Evolutionary conservation across 2,888 invertebrate genomes (phyloP).

Genomic region (Andrena marginata): DNA sequence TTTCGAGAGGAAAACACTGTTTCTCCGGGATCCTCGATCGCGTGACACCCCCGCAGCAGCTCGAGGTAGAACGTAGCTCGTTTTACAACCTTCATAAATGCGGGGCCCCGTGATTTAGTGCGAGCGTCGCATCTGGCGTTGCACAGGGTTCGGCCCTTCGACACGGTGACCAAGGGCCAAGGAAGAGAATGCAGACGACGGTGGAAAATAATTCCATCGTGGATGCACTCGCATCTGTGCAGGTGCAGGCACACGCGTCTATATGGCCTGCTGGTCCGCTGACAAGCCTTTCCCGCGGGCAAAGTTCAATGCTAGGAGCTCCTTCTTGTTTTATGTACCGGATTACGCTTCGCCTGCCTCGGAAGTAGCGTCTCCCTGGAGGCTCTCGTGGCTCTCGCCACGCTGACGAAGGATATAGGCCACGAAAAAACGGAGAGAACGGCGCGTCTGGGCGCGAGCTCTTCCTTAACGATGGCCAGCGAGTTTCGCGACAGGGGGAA

Average conservation of each 20-base stretch:
- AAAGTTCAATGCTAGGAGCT: conserved; percentile 72
- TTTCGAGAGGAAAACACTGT: background rate
- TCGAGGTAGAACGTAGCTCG: conserved; percentile 19
- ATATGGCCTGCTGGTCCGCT: conserved; percentile 50
- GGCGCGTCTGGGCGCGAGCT: conserved; percentile 32
- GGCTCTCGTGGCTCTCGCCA: conserved; percentile 37
- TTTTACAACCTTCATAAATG: conserved; percentile 74
- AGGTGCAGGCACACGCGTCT: conserved; percentile 43
- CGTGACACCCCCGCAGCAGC: conserved; percentile 26
- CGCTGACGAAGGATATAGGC: conserved; percentile 25
- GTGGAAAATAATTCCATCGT: conserved; percentile 12
- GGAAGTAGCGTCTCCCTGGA: conserved; percentile 64
- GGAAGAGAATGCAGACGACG: background rate
- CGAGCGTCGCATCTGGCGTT: conserved; percentile 69
- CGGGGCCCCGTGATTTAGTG: conserved; percentile 72
- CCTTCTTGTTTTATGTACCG: conserved; percentile 69
- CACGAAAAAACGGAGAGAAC: conserved; percentile 28
- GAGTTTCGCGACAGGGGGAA: background rate
- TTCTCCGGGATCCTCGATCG: conserved; percentile 17
- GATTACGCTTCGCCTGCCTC: conserved; percentile 66
- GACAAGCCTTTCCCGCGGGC: conserved; percentile 70
- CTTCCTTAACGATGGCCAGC: conserved; percentile 29
- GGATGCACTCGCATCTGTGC: conserved; percentile 2
- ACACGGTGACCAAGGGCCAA: conserved; percentile 2
- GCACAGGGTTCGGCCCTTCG: conserved; percentile 12